Evolutionary conservation across 2,113 vertebrate species (phyloP).

Genomic region (Ptilorrhoa leucosticta): DNA sequence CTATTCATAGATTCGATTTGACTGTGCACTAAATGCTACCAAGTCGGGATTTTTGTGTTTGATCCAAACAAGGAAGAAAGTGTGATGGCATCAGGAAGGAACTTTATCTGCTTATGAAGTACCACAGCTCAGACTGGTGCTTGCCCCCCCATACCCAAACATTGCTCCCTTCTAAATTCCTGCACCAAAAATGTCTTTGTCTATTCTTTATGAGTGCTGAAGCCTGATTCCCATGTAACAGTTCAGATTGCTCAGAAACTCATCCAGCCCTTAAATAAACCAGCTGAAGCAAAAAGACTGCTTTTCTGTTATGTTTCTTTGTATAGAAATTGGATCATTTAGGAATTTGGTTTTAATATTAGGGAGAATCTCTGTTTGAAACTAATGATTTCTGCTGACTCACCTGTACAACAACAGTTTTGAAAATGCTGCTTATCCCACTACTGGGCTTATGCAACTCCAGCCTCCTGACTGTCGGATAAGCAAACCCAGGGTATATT

Average conservation of each 20-base stretch:
- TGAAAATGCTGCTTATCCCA: constrained; percentile 5
- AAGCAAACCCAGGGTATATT: constrained; percentile 26
- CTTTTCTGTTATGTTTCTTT: not conserved
- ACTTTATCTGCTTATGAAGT: not conserved
- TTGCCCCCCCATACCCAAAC: not conserved
- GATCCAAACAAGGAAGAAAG: not conserved
- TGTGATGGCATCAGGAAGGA: not conserved
- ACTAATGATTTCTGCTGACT: constrained; percentile 26
- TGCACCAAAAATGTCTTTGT: not conserved
- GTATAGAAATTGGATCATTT: not conserved
- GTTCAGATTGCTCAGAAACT: not conserved
- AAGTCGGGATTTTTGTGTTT: not conserved
- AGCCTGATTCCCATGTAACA: not conserved
- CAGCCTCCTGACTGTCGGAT: not conserved
- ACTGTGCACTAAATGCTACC: not conserved
- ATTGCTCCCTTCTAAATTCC: not conserved
- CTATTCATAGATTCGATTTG: not conserved
- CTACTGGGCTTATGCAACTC: not conserved
- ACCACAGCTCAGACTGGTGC: not conserved
- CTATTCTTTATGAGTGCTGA: not conserved
- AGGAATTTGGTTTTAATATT: not conserved
- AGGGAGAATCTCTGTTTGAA: constrained; percentile 22
- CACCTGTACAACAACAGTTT: constrained; percentile 6
- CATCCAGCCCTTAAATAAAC: not conserved
- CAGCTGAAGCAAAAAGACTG: not conserved